Evolutionary conservation across 2,888 invertebrate species (phyloP).

Genomic region (Morinoia aosen): DNA sequence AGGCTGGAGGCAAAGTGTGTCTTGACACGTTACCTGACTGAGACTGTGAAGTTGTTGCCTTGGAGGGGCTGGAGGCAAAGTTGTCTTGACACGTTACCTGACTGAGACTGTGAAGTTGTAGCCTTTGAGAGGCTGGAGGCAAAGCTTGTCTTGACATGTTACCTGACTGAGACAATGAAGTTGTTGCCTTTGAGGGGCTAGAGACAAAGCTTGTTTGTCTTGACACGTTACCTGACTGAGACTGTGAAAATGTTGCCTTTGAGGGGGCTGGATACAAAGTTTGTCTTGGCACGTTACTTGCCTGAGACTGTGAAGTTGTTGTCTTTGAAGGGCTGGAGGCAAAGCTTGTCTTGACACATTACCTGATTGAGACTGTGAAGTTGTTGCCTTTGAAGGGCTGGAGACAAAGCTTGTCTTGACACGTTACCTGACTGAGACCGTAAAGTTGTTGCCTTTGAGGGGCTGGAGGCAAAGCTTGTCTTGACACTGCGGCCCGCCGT

Average conservation of each 20-base stretch:
- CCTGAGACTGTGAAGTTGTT: constrained; percentile 31
- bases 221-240: constrained; percentile 31
- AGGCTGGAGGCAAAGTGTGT: background rate
- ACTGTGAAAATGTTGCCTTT: constrained; percentile 22
- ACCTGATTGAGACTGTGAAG: too few relatives aligned
- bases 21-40: constrained; percentile 39
- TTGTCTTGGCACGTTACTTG: constrained; percentile 41
- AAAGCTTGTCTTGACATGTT: too few relatives aligned
- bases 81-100: constrained; percentile 37
- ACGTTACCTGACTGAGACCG: constrained; percentile 15
- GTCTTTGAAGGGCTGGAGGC: background rate
- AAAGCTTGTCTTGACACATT: background rate
- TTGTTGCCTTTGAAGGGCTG: too few relatives aligned
- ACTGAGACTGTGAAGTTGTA: too few relatives aligned
- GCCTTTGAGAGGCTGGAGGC: too few relatives aligned
- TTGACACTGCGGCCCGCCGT: constrained; percentile 40
- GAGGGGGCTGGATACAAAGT: background rate
- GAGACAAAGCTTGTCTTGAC: too few relatives aligned
- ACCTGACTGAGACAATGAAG: too few relatives aligned
- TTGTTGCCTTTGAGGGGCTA: too few relatives aligned
- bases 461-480: background rate
- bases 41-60: constrained; percentile 27
- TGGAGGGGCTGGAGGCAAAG: background rate
- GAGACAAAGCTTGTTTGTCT: too few relatives aligned
- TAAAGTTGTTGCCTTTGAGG: constrained; percentile 13